Conservation (phyloP, 2,888 invertebrate genomes). For the Ischnura elegans region DNA sequence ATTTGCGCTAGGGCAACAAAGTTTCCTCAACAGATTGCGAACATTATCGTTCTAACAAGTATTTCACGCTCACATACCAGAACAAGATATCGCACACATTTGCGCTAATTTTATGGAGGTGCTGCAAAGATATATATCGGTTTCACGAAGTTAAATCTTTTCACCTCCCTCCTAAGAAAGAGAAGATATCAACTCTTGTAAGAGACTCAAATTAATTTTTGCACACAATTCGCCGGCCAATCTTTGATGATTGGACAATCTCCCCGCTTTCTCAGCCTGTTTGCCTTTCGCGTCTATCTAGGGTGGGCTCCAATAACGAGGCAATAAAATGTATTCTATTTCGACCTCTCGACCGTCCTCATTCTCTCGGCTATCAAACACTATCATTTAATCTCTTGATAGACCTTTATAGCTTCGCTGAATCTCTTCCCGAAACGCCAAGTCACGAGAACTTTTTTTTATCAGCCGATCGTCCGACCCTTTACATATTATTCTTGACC, state of each 20-base stretch:
- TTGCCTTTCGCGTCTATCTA: not conserved
- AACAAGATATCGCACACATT: not conserved
- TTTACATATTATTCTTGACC: constrained; percentile 22
- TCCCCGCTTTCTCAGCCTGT: not conserved
- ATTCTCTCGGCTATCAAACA: not conserved
- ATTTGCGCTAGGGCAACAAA: too few relatives aligned
- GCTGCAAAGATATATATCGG: not conserved
- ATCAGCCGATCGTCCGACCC: not conserved
- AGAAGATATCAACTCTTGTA: not conserved
- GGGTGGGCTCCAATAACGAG: not conserved
- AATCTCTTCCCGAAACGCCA: not conserved
- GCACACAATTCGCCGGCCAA: not conserved
- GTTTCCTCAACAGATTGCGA: too few relatives aligned
- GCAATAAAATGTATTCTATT: constrained; percentile 31
- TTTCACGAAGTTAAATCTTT: not conserved
- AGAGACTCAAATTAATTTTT: not conserved
- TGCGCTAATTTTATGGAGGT: not conserved
- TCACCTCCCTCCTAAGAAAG: not conserved
- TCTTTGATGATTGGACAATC: not conserved
- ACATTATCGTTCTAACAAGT: not conserved
- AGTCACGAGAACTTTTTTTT: constrained; percentile 9
- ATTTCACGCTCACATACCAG: not conserved
- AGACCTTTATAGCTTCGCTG: not conserved
- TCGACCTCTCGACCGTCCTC: not conserved
- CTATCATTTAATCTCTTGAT: constrained; percentile 14